Conservation (phyloP, 2,113 vertebrate genomes). For the Naja naja region DNA sequence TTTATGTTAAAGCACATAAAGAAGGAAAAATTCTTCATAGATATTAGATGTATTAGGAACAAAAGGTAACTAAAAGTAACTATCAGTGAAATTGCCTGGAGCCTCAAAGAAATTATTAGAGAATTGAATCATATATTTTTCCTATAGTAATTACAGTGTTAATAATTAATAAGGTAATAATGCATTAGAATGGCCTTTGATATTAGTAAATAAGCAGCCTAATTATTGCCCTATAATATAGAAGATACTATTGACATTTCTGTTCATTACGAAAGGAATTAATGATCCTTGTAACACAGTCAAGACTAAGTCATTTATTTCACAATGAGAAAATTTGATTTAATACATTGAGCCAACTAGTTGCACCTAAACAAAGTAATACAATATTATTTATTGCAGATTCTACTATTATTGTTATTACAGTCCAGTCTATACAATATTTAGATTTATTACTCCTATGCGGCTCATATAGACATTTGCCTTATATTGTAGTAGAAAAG, state of each 20-base stretch:
- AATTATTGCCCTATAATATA: slow-evolving; percentile 4
- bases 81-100: neutral
- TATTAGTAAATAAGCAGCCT: neutral
- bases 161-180: slow-evolving; percentile 23
- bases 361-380: neutral
- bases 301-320: neutral
- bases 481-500: neutral
- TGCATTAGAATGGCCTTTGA: neutral
- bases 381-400: neutral
- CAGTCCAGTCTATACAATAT: neutral
- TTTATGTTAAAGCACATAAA: neutral
- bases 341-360: neutral
- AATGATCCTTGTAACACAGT: neutral
- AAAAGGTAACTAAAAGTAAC: neutral
- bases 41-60: neutral
- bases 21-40: neutral
- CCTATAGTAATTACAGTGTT: slow-evolving; percentile 10
- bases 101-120: neutral
- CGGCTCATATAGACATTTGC: neutral
- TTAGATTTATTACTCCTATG: neutral
- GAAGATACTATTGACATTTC: slow-evolving; percentile 12
- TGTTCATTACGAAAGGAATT: neutral
- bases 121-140: neutral
- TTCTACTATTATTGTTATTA: neutral
- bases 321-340: neutral